Evolutionary conservation across 2,797 vertebrate genomes (phyloP), one percentile per base, ranked within the genome.

Genomic region (Neosilurus hyrtlii): DNA sequence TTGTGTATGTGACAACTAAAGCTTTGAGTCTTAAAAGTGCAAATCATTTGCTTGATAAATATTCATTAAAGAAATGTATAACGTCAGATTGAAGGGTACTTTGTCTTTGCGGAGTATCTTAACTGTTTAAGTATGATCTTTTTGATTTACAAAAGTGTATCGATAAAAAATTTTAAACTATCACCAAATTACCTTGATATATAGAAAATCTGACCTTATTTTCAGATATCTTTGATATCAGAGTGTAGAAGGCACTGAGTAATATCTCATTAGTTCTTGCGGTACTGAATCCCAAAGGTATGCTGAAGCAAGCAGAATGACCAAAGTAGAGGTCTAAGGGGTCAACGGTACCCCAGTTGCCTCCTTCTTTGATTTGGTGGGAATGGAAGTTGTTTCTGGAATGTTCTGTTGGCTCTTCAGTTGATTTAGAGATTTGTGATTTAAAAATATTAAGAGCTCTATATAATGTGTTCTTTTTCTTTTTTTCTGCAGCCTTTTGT

Each of bases 331-430:
- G 54, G 72, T 74, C 54, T 37, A 59, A 59, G 59, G 73, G 72
- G 73, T 75, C 30, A 75, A 75, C 56, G 18, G 37, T 75, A 20
- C 73, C 54, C 73, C 1, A 10, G 24, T 56, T 35, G 52, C 52
- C 73, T 75, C 18, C 30, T 3, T 0, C 37, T 75, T 75, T 75
- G 73, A 75, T 59, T 75, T 75, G 59, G 18, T 59, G 73, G 11
- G 26, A 75, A 30, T n/a, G 73, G 18, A 75, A 59, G 73, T 59
- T 35, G 26, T 75, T 75, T 75, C 73, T 75, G 73, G 73, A 75
- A 75, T 75, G 73, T 75, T n/a, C 73, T 57, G 16, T 74, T 52
- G 72, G 57, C 16, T 57, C 72, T 74, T 22, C 72, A 74, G 16
- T 35, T 74, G 54, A 57, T 57, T 57, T 74, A 74, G 72, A 35